Evolutionary conservation across 2,888 invertebrate species (phyloP), one percentile per base, ranked within the genome.

Genomic region (Ophion obscuratus): DNA sequence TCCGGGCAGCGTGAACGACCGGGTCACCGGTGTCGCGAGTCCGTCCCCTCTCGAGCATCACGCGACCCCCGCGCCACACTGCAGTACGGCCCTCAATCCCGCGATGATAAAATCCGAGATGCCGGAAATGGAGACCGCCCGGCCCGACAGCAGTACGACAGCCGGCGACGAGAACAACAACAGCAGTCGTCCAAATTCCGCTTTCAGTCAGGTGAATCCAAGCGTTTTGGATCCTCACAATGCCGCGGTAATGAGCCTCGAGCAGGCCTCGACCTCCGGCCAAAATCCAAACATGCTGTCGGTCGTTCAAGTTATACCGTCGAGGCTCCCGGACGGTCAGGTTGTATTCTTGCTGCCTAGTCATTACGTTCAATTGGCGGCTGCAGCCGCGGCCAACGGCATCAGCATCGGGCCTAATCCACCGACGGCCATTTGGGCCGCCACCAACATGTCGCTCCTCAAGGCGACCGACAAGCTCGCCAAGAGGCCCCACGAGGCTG

Each of bases 281-380:
- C 92, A 93, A 62, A 93, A 93, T 76, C 92, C 93, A 17, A 94
- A 92, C 76, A 94, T 93, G 92, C 90, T 95, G 36, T 94, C 94
- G n/a, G 94, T 94, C 4, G 94, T 93, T 0, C 94, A 95, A 90
- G 95, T 95, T 73, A 95, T 95, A 89, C 95, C 95, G 0, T 95
- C 95, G 27, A 94, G 96, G 83, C 93, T 95, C 80, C 95, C 95
- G 40, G 96, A 96, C 89, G 96, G 96, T 2, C 96, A 96, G 89
- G 95, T 96, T 62, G 96, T 96, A 24, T 95, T 96, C 90, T 94
- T 96, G 3, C 93, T 96, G 62, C 96, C 96, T 62, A 95, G 96
- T 91, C 96, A 96, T 91, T 96, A 96, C 91, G 95, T 96, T 11
- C 96, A 96, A 90, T 89, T 96, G 71, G 95, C 95, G 1, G 95